A percentile compares a stretch with the other conserved stretches of the same genome.
phyloP scores from a whole-genome alignment of 2,797 vertebrate genomes.

The Lagorchestes hirsutus region DNA sequence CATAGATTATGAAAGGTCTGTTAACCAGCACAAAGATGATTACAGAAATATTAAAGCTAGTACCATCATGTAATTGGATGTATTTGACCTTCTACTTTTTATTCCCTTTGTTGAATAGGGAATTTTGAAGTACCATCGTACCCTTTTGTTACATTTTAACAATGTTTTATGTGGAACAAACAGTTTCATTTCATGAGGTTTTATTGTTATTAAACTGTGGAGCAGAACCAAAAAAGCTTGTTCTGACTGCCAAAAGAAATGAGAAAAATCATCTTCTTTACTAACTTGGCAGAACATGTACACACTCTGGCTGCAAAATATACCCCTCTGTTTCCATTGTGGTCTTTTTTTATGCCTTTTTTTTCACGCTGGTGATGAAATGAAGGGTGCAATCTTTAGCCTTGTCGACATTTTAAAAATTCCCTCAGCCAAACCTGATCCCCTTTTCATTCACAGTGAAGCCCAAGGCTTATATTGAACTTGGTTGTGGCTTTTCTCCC shows the following conservation, averaged over 20 bases:
- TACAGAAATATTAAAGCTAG: slow-evolving; percentile 42
- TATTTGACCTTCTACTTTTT: slow-evolving; percentile 73
- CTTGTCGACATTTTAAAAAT: slow-evolving; percentile 22
- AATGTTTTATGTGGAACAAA: slow-evolving; percentile 69
- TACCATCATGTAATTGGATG: slow-evolving; percentile 53
- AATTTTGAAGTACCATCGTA: slow-evolving; percentile 61
- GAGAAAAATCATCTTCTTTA: slow-evolving; percentile 48
- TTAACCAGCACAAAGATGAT: slow-evolving; percentile 47
- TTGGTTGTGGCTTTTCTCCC: not conserved
- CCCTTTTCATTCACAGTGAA: not conserved
- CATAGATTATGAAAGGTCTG: not conserved
- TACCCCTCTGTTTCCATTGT: slow-evolving; percentile 47
- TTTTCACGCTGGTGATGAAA: slow-evolving; percentile 38
- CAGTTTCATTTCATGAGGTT: slow-evolving; percentile 64
- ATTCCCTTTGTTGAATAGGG: slow-evolving; percentile 30
- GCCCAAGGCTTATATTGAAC: slow-evolving; percentile 3
- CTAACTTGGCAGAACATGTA: slow-evolving; percentile 46
- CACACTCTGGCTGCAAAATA: slow-evolving; percentile 47
- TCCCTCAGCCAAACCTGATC: not conserved
- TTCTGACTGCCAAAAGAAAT: slow-evolving; percentile 61
- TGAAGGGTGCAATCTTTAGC: slow-evolving; percentile 10
- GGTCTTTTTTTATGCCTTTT: slow-evolving; percentile 35
- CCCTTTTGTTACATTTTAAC: slow-evolving; percentile 73
- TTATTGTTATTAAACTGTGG: slow-evolving; percentile 58
- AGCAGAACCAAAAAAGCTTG: slow-evolving; percentile 56